Percentiles rank a stretch among this genome's conserved stretches.
Evolutionary conservation across 2,888 invertebrate species (phyloP).

Genomic region (Flabesymbios commensalis): DNA sequence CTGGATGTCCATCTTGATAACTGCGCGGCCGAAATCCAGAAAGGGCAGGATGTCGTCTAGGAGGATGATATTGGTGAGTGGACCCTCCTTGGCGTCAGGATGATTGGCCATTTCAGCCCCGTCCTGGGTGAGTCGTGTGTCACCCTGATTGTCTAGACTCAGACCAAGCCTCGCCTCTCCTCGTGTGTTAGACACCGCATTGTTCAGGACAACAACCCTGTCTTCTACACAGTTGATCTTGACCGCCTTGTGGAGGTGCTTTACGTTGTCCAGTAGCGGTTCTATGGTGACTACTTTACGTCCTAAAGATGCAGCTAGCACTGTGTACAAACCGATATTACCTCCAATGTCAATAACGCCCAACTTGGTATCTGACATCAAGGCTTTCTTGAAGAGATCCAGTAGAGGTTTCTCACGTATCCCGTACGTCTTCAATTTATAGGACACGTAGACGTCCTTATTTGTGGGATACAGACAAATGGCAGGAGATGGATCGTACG

Average conservation of each 20-base stretch:
- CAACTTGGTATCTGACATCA: slow-evolving; percentile 17
- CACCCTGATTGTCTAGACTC: slow-evolving; percentile 26
- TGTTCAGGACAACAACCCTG: slow-evolving; percentile 28
- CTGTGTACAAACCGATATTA: slow-evolving; percentile 32
- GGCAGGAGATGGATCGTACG: no score
- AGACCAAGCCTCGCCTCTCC: slow-evolving; percentile 11
- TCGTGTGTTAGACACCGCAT: slow-evolving; percentile 25
- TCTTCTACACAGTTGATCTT: slow-evolving; percentile 16
- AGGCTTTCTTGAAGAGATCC: slow-evolving; percentile 17
- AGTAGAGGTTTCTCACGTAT: slow-evolving; percentile 32
- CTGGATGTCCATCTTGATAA: slow-evolving; percentile 39
- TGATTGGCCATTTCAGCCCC: slow-evolving; percentile 17
- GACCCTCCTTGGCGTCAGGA: slow-evolving; percentile 10
- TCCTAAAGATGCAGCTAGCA: slow-evolving; percentile 33
- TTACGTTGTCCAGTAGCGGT: slow-evolving; percentile 23
- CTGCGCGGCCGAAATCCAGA: slow-evolving; percentile 23
- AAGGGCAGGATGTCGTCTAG: slow-evolving; percentile 32
- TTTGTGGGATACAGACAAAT: slow-evolving; percentile 22
- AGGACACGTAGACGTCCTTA: slow-evolving; percentile 25
- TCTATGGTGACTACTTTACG: slow-evolving; percentile 35
- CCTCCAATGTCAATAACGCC: slow-evolving; percentile 32
- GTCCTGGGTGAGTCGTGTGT: no score
- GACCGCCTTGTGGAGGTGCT: slow-evolving; percentile 27
- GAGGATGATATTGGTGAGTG: slow-evolving; percentile 10
- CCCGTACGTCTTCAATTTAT: slow-evolving; percentile 14